Evolutionary conservation across 2,888 invertebrate genomes (phyloP), one percentile per base, ranked within the genome.

Genomic region (Tridacna gigas): DNA sequence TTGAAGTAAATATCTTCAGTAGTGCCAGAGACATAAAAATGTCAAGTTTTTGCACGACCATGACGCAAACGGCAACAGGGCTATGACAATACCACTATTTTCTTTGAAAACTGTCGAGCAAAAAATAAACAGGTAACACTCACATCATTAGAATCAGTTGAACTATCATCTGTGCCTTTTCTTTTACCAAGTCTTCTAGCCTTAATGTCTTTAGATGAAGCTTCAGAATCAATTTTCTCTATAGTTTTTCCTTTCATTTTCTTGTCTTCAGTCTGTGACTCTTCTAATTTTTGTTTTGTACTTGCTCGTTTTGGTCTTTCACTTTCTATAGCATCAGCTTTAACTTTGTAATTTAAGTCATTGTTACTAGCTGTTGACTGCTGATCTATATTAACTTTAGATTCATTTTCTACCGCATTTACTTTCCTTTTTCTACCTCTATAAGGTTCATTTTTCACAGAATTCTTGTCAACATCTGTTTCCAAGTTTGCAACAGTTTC

Each of bases 61-160:
- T 37, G 37, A 37, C 7, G 37, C 37, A 37, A 7, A 37, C 37
- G n/a, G n/a, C n/a, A n/a, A n/a, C n/a, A n/a, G n/a, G 37, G 37
- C 37, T 37, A 37, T 37, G 37, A 37, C 37, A 37, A 37, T 4
- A 37, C 7, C 37, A 37, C 37, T 7, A 37, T 37, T 37, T 37
- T 37, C 37, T 37, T 37, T 37, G 37, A 37, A 37, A 37, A 37
- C 7, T 4, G 37, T 7, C 37, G 2, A 7, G 37, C 37, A 4
- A 37, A 37, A 37, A 37, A 37, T 37, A 37, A 63, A 63, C 22
- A 63, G 26, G 25, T 63, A 63, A 22, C 11, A 51, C 71, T 63
- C 75, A 82, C 81, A 74, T 80, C 69, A 75, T 76, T 56, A 15
- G 88, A 77, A 67, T 82, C 82, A 48, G 48, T 80, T 18, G 81